These are phyloP conservation scores for Zonotrichia leucophrys DNA, from an alignment of 2,113 vertebrate genomes.

Conservation along the genomic window DNA sequence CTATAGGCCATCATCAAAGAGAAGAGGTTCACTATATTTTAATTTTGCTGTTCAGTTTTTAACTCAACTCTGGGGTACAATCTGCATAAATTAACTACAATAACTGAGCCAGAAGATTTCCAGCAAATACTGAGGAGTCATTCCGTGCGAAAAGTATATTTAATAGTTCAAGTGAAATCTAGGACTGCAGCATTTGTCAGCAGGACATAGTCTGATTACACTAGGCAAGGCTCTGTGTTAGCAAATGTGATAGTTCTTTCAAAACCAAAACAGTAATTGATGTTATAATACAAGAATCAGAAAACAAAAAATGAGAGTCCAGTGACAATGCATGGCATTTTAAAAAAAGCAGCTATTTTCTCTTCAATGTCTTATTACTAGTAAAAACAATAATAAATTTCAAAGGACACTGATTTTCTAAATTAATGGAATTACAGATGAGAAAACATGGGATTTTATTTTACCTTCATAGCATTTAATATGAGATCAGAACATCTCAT, in stretches of 20 bases:
- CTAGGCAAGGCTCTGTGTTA: background rate
- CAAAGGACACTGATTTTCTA: background rate
- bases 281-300: background rate
- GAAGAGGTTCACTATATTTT: background rate
- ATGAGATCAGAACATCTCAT: background rate
- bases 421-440: background rate
- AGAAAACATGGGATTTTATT: slow-evolving; percentile 3
- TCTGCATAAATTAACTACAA: background rate
- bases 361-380: background rate
- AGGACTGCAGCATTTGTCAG: background rate
- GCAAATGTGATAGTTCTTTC: background rate
- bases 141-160: background rate
- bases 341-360: background rate
- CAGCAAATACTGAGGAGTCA: background rate
- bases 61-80: background rate
- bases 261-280: background rate
- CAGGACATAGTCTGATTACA: background rate
- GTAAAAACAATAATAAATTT: background rate
- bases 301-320: background rate
- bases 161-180: background rate
- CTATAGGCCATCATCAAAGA: background rate
- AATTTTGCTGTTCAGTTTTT: background rate
- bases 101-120: background rate
- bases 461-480: slow-evolving; percentile 9
- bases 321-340: background rate